These are phyloP conservation scores for Rhadinocentrus ornatus DNA, from an alignment of 2,797 vertebrate species.

Conservation along the genomic window DNA sequence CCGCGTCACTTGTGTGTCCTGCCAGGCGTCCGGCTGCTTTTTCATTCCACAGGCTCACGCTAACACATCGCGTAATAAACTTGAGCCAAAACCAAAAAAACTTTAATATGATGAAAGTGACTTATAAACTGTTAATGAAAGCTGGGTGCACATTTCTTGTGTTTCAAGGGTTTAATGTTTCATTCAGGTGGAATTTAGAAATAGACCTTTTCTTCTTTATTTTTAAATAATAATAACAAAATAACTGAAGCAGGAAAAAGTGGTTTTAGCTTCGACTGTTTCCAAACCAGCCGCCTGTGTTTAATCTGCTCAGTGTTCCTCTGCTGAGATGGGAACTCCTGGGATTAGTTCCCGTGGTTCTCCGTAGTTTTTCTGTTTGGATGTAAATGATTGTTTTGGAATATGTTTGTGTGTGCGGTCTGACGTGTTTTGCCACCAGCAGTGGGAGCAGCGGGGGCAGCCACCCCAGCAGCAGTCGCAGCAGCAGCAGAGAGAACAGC, in stretches of 20 bases:
- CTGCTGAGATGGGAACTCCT: neutral
- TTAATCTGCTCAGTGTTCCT: neutral
- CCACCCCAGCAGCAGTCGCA: slow-evolving; percentile 97
- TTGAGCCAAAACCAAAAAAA: neutral
- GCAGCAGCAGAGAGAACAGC: slow-evolving; percentile 99
- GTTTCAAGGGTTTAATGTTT: neutral
- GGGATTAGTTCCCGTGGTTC: neutral
- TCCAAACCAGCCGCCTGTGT: too few species aligned
- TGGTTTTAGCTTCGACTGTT: too few species aligned
- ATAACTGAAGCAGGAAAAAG: too few species aligned
- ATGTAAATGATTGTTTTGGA: neutral
- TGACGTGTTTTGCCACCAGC: slow-evolving; percentile 80
- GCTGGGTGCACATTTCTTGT: slow-evolving; percentile 6
- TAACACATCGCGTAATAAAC: slow-evolving; percentile 31
- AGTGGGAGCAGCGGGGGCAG: slow-evolving; percentile 97
- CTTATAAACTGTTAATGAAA: neutral
- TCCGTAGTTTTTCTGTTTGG: neutral
- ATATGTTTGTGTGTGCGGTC: slow-evolving; percentile 13
- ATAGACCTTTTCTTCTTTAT: neutral
- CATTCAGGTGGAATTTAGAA: neutral
- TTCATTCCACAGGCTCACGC: slow-evolving; percentile 55
- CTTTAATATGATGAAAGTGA: neutral
- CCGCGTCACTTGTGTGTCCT: slow-evolving; percentile 49
- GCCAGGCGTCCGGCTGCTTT: slow-evolving; percentile 40
- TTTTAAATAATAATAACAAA: too few species aligned